phyloP scores from a whole-genome alignment of 37 sponge, comb jelly and placozoan genomes.

The Crambe crambe region DNA sequence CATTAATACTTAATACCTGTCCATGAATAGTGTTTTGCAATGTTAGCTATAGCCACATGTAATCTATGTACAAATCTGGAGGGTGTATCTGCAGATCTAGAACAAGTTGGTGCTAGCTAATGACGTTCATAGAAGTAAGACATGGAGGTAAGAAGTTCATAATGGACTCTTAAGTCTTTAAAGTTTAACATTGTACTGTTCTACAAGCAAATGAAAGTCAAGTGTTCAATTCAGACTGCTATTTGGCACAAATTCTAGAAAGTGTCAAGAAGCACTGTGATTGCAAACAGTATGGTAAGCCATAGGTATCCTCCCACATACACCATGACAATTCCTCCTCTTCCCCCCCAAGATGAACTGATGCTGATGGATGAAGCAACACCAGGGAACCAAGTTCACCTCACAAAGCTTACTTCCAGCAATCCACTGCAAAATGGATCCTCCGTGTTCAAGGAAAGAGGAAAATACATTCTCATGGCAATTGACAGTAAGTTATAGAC shows the following conservation, averaged over 20 bases:
- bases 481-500: constrained; percentile 12
- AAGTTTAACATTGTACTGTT: background rate
- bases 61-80: too few relatives aligned
- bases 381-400: background rate
- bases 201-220: background rate
- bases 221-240: constrained; percentile 13
- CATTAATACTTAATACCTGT: too few relatives aligned
- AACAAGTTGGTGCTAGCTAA: too few relatives aligned
- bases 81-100: too few relatives aligned
- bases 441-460: background rate
- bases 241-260: background rate
- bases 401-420: background rate
- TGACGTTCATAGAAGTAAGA: background rate
- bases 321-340: too few relatives aligned
- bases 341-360: constrained; percentile 7
- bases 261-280: constrained; percentile 1
- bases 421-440: constrained; percentile 12
- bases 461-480: background rate
- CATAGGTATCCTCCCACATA: too few relatives aligned
- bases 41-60: too few relatives aligned
- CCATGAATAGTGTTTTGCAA: too few relatives aligned
- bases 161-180: background rate
- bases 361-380: constrained; percentile 11
- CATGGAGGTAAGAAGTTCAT: background rate
- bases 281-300: background rate